phyloP scores from a whole-genome alignment of 2,113 vertebrate genomes.

The Poicephalus gulielmi region DNA sequence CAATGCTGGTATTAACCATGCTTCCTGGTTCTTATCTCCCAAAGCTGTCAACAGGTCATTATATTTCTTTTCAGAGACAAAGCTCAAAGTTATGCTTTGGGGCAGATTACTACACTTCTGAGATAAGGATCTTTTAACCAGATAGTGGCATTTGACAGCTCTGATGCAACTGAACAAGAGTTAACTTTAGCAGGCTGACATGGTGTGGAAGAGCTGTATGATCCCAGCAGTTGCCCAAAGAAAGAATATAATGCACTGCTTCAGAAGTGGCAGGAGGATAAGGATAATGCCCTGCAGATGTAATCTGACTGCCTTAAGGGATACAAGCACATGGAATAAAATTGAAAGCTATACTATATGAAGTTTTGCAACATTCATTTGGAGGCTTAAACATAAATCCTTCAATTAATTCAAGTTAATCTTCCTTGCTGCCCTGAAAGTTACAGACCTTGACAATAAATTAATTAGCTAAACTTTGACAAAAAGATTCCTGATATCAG shows the following conservation, averaged over 20 bases:
- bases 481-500: not conserved
- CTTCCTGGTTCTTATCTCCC: not conserved
- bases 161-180: not conserved
- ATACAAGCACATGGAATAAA: not conserved
- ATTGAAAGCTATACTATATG: not conserved
- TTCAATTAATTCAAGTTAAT: conserved; percentile 14
- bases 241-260: not conserved
- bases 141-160: not conserved
- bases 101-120: not conserved
- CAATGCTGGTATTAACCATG: fast-evolving
- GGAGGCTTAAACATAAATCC: conserved; percentile 1
- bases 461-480: not conserved
- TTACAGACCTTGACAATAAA: not conserved
- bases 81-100: not conserved
- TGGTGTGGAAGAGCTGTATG: not conserved
- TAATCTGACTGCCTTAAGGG: not conserved
- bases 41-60: not conserved
- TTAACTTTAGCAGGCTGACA: not conserved
- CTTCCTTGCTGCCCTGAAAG: not conserved
- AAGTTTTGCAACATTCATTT: not conserved
- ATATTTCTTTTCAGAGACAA: not conserved
- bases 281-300: not conserved
- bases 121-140: not conserved
- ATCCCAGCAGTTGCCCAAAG: not conserved
- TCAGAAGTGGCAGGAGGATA: not conserved